phyloP scores from a whole-genome alignment of 2,113 vertebrate genomes.

The Catagonus wagneri region DNA sequence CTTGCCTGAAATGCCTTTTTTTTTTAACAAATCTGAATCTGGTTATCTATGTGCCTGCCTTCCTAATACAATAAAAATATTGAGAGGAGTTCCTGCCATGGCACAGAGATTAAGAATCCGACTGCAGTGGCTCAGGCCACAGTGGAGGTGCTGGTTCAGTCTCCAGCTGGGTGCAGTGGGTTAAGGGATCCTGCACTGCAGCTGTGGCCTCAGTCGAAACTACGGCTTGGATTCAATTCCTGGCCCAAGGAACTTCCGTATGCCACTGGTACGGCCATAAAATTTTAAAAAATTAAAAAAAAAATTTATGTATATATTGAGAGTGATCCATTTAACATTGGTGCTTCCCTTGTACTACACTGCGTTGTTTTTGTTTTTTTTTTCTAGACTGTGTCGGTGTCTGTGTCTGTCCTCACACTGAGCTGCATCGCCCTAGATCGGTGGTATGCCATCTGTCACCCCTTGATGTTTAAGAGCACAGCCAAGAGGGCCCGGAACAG shows the following conservation, averaged over 20 bases:
- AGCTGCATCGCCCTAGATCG: conserved; percentile 98
- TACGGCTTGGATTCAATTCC: too few relatives aligned
- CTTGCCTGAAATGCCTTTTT: background rate
- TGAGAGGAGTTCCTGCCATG: background rate
- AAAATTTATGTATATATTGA: background rate
- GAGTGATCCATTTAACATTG: too few relatives aligned
- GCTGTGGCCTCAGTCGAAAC: too few relatives aligned
- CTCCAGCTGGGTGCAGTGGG: too few relatives aligned
- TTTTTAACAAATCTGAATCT: background rate
- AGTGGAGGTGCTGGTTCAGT: too few relatives aligned
- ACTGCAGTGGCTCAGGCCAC: too few relatives aligned
- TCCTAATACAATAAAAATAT: background rate
- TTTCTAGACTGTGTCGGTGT: conserved; percentile 95
- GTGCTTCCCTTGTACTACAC: background rate
- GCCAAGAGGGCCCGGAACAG: conserved; percentile 95
- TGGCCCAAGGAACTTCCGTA: too few relatives aligned
- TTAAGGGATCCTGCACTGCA: too few relatives aligned
- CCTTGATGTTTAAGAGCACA: conserved; percentile 98
- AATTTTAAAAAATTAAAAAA: too few relatives aligned
- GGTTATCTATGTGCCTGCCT: background rate
- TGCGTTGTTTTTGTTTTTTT: too few relatives aligned
- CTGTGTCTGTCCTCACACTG: conserved; percentile 97
- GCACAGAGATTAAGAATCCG: too few relatives aligned
- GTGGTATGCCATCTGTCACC: conserved; percentile 99
- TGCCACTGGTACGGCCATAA: too few relatives aligned